Conservation (phyloP, 2,888 invertebrate genomes). For the Protonemura montana region DNA sequence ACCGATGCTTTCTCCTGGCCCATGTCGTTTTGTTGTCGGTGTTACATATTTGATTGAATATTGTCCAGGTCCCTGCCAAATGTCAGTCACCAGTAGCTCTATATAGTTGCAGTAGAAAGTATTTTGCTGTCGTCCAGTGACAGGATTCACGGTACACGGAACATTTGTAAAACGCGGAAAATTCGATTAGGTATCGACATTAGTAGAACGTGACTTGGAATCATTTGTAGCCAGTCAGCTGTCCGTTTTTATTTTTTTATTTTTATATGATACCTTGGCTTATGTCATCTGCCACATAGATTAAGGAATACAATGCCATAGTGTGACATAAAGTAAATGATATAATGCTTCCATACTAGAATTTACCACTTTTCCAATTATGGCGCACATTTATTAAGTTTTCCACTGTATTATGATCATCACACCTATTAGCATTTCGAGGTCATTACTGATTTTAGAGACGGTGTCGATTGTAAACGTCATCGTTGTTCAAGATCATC, state of each 20-base stretch:
- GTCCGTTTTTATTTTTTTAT: not conserved
- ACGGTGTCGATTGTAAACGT: no score
- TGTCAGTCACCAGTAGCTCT: not conserved
- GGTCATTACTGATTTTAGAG: no score
- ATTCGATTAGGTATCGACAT: conserved; percentile 21
- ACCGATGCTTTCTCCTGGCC: conserved; percentile 31
- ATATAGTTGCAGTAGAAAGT: conserved; percentile 38
- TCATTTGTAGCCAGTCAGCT: not conserved
- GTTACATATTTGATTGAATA: conserved; percentile 24
- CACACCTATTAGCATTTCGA: no score
- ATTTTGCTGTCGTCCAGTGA: conserved; percentile 26
- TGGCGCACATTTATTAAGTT: no score
- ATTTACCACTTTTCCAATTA: not conserved
- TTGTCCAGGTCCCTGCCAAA: not conserved
- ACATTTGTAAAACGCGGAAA: not conserved
- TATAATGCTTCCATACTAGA: not conserved
- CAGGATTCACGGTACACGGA: not conserved
- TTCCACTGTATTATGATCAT: no score
- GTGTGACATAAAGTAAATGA: not conserved
- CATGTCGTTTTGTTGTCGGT: not conserved
- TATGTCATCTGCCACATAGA: not conserved
- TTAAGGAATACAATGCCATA: not conserved
- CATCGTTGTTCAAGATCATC: no score
- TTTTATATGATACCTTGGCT: not conserved
- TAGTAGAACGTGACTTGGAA: not conserved